Evolutionary conservation across 2,797 vertebrate species (phyloP).

Genomic region (Chiroxiphia lanceolata): DNA sequence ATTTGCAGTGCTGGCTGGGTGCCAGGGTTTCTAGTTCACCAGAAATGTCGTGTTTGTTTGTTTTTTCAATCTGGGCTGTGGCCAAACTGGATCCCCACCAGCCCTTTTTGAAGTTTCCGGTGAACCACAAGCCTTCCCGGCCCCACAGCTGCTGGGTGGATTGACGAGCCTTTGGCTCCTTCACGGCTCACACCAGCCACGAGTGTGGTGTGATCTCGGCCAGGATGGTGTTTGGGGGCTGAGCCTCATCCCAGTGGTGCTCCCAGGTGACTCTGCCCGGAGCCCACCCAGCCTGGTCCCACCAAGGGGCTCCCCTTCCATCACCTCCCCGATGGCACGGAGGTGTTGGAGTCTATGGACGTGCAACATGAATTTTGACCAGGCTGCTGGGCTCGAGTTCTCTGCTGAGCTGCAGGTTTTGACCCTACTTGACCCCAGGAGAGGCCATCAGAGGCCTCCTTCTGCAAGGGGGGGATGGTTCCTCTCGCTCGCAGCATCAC

Average conservation of each 20-base stretch:
- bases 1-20: background rate
- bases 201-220: fast-evolving
- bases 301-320: background rate
- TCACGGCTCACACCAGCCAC: fast-evolving
- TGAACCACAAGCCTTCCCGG: constrained; percentile 3
- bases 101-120: constrained; percentile 3
- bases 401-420: fast-evolving
- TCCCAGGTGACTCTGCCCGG: background rate
- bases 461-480: background rate
- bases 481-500: fast-evolving
- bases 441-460: background rate
- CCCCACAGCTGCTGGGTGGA: background rate
- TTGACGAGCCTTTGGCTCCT: background rate
- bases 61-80: background rate
- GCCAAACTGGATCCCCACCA: constrained; percentile 45
- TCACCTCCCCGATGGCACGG: fast-evolving
- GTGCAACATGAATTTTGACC: fast-evolving
- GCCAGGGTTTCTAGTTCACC: constrained; percentile 50
- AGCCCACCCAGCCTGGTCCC: background rate
- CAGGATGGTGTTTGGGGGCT: background rate
- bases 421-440: background rate
- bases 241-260: background rate
- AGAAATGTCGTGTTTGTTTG: constrained; percentile 58
- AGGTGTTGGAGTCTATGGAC: background rate
- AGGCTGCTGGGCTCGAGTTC: background rate